Conservation (phyloP, 1,140 invertebrate species). For the Drosophila ambigua region DNA sequence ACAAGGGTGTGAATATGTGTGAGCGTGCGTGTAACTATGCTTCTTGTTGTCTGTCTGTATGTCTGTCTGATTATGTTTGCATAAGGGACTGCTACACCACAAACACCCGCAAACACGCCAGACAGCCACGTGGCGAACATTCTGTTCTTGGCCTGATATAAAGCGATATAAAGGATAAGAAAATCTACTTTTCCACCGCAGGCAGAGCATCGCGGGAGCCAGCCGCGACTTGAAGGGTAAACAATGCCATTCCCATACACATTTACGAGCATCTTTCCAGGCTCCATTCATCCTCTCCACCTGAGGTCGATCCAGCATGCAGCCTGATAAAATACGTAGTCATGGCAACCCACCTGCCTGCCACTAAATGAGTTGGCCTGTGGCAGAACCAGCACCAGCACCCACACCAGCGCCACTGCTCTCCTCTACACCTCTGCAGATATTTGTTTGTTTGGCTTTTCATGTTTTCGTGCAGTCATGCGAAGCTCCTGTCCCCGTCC, state of each 20-base stretch:
- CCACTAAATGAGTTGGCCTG: conserved; percentile 70
- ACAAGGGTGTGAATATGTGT: conserved; percentile 21
- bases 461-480: conserved; percentile 52
- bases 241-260: no score
- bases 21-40: conserved; percentile 65
- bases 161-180: background rate
- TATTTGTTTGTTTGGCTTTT: conserved; percentile 72
- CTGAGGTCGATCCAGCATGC: conserved; percentile 16
- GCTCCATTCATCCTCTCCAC: background rate
- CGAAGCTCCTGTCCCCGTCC: conserved; percentile 21
- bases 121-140: conserved; percentile 16
- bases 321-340: conserved; percentile 51
- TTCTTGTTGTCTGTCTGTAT: conserved; percentile 66
- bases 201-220: conserved; percentile 29
- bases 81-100: conserved; percentile 38
- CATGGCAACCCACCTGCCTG: conserved; percentile 58
- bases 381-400: conserved; percentile 14
- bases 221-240: conserved; percentile 50
- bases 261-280: background rate
- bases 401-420: conserved; percentile 14
- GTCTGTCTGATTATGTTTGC: conserved; percentile 46
- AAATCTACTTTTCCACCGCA: conserved; percentile 5
- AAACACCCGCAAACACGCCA: conserved; percentile 23
- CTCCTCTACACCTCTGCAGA: conserved; percentile 22
- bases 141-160: conserved; percentile 1